Conservation (phyloP, 2,113 vertebrate genomes). For the Hippocampus barbouri region DNA sequence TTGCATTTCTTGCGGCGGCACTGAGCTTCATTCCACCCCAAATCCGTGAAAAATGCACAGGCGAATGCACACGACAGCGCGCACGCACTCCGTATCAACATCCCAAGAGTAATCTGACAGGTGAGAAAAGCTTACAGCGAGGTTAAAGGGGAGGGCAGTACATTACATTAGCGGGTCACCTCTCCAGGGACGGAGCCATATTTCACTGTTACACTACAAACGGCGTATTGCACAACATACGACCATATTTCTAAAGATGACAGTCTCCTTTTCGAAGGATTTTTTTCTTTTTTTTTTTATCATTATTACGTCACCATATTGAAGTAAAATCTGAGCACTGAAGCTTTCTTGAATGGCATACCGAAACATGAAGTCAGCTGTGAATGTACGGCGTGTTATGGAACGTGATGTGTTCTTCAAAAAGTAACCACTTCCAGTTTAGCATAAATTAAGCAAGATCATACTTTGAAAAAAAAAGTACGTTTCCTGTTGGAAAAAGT, state of each 20-base stretch:
- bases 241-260: background rate
- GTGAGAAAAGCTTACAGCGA: slow-evolving; percentile 62
- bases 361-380: too few species aligned
- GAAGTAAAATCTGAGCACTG: too few species aligned
- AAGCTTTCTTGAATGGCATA: too few species aligned
- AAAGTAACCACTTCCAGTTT: too few species aligned
- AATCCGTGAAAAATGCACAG: background rate
- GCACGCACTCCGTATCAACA: slow-evolving; percentile 13
- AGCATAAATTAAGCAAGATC: too few species aligned
- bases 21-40: background rate
- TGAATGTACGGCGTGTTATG: too few species aligned
- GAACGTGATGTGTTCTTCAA: too few species aligned
- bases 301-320: too few species aligned
- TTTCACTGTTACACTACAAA: slow-evolving; percentile 31
- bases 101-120: slow-evolving; percentile 54
- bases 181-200: slow-evolving; percentile 53
- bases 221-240: background rate
- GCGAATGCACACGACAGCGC: background rate
- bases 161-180: slow-evolving; percentile 64
- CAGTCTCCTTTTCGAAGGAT: background rate
- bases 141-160: slow-evolving; percentile 54
- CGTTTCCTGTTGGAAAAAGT: too few species aligned
- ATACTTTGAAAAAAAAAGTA: background rate
- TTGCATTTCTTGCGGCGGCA: background rate
- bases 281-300: background rate